Evolutionary conservation across 2,797 vertebrate species (phyloP).

Genomic region (Sebastes minor): DNA sequence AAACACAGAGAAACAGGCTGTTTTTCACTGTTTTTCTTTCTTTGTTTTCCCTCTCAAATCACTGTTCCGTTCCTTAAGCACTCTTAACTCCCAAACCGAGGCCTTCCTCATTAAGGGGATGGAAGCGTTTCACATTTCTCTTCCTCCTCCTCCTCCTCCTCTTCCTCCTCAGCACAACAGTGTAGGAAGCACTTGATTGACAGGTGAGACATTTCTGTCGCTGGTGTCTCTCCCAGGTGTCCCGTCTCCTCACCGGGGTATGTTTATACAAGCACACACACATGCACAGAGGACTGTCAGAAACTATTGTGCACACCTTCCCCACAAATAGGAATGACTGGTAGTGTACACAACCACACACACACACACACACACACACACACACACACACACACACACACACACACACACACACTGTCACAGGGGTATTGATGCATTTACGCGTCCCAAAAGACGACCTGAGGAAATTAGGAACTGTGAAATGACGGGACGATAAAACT

Average conservation of each 20-base stretch:
- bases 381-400: not conserved
- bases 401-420: not conserved
- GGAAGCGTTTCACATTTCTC: slow-evolving; percentile 56
- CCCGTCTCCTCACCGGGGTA: slow-evolving; percentile 28
- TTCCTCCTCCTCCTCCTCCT: slow-evolving; percentile 31
- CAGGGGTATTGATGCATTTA: slow-evolving; percentile 25
- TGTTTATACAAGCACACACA: not conserved
- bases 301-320: not conserved
- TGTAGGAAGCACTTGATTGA: slow-evolving; percentile 69
- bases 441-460: slow-evolving; percentile 40
- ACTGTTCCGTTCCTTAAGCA: slow-evolving; percentile 73
- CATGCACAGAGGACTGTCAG: slow-evolving; percentile 6
- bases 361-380: not conserved
- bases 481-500: slow-evolving; percentile 30
- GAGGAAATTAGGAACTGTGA: slow-evolving; percentile 13
- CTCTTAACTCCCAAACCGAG: slow-evolving; percentile 69
- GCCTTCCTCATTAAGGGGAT: slow-evolving; percentile 76
- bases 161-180: slow-evolving; percentile 24
- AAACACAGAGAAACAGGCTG: slow-evolving; percentile 61
- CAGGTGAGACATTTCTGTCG: slow-evolving; percentile 77
- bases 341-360: not conserved
- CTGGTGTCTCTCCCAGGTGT: slow-evolving; percentile 69
- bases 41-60: slow-evolving; percentile 69
- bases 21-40: slow-evolving; percentile 41
- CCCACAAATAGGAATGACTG: slow-evolving; percentile 5